A percentile compares a stretch with the other conserved stretches of the same genome.
Evolutionary conservation across 2,113 vertebrate species (phyloP).

Genomic region (Himantopus leucocephalus): DNA sequence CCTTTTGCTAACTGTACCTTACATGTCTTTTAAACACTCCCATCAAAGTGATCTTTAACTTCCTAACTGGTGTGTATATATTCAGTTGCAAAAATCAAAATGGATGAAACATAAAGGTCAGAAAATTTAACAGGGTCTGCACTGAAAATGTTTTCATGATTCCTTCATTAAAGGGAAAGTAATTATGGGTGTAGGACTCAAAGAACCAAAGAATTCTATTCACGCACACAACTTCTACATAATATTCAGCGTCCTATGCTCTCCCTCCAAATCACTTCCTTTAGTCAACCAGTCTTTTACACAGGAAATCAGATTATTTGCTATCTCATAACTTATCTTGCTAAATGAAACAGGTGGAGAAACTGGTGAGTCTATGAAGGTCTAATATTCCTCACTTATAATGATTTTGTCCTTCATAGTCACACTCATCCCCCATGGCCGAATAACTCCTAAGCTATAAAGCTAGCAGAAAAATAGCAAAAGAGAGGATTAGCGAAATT

Average conservation of each 20-base stretch:
- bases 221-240: fast-evolving
- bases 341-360: neutral
- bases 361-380: neutral
- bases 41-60: neutral
- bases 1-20: neutral
- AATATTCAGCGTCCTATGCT: neutral
- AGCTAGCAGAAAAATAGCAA: neutral
- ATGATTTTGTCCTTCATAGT: neutral
- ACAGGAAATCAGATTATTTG: neutral
- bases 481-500: neutral
- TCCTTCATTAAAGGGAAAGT: neutral
- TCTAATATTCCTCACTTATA: neutral
- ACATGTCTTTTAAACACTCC: neutral
- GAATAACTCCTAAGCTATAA: neutral
- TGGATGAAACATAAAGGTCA: neutral
- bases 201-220: neutral
- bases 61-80: neutral
- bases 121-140: neutral
- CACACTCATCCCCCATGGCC: neutral
- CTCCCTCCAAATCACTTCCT: neutral
- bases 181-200: neutral
- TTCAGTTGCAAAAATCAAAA: neutral
- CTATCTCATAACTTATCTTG: neutral
- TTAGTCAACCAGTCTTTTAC: neutral
- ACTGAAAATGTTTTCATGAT: neutral